Conservation (phyloP, 2,888 invertebrate species). For the Lordiphosa fenestrarum region DNA sequence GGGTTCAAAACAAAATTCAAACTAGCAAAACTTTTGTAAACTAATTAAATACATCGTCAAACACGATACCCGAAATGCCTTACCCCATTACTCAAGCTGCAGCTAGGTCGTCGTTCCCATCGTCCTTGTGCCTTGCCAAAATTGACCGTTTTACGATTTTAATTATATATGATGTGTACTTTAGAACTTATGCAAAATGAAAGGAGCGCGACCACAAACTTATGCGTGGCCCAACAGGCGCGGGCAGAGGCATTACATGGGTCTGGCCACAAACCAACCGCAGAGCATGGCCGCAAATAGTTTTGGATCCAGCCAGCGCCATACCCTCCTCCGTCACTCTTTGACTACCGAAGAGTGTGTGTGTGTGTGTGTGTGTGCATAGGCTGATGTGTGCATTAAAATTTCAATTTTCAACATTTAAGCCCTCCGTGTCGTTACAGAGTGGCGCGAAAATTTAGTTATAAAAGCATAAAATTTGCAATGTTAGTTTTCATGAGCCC, state of each 20-base stretch:
- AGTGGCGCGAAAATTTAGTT: conserved; percentile 58
- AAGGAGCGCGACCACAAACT: conserved; percentile 65
- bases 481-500: conserved; percentile 20
- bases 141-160: conserved; percentile 76
- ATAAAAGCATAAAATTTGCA: conserved; percentile 59
- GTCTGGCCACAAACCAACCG: conserved; percentile 56
- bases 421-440: conserved; percentile 48
- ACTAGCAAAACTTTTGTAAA: conserved; percentile 29
- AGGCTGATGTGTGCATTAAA: conserved; percentile 49
- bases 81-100: conserved; percentile 44
- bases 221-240: conserved; percentile 43
- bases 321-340: conserved; percentile 13
- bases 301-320: conserved; percentile 50
- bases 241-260: conserved; percentile 44
- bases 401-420: conserved; percentile 68
- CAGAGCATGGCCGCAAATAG: conserved; percentile 68
- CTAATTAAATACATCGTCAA: conserved; percentile 44
- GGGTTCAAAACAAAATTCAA: conserved; percentile 3
- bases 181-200: conserved; percentile 72
- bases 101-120: conserved; percentile 4
- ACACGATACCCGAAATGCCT: conserved; percentile 44
- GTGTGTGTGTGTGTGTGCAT: neutral
- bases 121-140: conserved; percentile 30
- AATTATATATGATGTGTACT: conserved; percentile 77
- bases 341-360: conserved; percentile 13